Conservation (phyloP, 2,888 invertebrate genomes). For the Cylloceria caligata region DNA sequence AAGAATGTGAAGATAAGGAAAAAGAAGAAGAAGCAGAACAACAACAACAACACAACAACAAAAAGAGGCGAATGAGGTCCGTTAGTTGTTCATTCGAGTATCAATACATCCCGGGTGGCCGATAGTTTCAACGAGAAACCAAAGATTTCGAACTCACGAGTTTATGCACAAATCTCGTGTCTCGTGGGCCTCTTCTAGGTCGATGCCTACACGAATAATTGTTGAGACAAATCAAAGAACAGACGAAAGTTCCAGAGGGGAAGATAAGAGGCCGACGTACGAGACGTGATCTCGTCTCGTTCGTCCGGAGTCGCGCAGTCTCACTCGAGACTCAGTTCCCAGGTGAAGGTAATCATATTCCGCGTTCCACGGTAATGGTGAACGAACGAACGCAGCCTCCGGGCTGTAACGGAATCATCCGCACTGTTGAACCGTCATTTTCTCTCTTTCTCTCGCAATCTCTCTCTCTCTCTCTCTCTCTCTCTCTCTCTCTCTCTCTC, state of each 20-base stretch:
- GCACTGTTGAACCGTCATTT: conserved; percentile 66
- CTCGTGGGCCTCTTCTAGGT: not conserved
- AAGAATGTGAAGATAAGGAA: conserved; percentile 3
- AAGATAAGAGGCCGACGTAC: conserved; percentile 19
- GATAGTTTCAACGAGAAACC: not conserved
- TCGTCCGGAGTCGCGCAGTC: conserved; percentile 49
- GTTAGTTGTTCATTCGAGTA: conserved; percentile 7
- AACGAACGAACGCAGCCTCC: conserved; percentile 79
- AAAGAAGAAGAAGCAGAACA: not conserved
- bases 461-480: conserved; percentile 34
- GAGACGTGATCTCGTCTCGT: conserved; percentile 42
- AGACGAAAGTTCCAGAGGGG: not conserved
- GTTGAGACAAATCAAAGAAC: conserved; percentile 11
- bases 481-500: conserved; percentile 41
- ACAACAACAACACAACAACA: not conserved
- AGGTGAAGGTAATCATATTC: conserved; percentile 82
- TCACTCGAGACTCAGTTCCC: conserved; percentile 66
- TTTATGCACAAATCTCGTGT: too few species aligned
- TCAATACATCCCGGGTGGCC: not conserved
- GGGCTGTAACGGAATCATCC: conserved; percentile 81
- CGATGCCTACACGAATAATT: conserved; percentile 11
- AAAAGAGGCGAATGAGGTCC: not conserved
- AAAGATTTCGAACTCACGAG: too few species aligned
- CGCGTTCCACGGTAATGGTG: conserved; percentile 82
- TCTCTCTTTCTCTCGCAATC: conserved; percentile 11